Evolutionary conservation across 1,140 invertebrate genomes (phyloP).

Genomic region (Tetraneura akinire): DNA sequence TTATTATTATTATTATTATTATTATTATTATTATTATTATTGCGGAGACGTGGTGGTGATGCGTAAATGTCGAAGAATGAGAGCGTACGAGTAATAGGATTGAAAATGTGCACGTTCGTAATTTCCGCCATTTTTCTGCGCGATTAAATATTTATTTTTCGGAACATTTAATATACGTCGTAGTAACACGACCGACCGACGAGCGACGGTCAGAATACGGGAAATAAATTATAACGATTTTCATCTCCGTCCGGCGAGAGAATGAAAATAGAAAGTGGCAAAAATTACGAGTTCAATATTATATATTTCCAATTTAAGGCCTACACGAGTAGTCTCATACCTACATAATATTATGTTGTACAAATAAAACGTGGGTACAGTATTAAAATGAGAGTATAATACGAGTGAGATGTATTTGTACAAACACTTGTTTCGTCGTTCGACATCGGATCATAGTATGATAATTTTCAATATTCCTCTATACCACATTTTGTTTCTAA

Average conservation of each 20-base stretch:
- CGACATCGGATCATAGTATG: too few species aligned
- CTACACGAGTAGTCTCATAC: not conserved
- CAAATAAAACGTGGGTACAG: not conserved
- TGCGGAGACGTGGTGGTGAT: not conserved
- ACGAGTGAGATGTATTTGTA: not conserved
- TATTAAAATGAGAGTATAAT: not conserved
- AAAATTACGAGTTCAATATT: not conserved
- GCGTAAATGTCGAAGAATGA: not conserved
- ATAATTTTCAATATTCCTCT: too few species aligned
- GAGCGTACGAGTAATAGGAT: constrained; percentile 2
- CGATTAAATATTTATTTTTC: constrained; percentile 29
- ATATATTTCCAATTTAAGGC: too few species aligned
- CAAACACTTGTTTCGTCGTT: constrained; percentile 10
- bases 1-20: too few species aligned
- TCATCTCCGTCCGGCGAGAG: not conserved
- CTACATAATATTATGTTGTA: not conserved
- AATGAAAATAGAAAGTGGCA: constrained; percentile 27
- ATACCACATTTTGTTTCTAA: too few species aligned
- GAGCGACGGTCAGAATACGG: constrained; percentile 19
- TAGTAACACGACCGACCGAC: too few species aligned
- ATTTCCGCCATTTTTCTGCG: not conserved
- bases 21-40: not conserved
- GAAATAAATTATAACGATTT: not conserved
- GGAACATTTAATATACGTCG: not conserved
- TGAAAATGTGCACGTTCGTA: not conserved